Base-by-base conservation (phyloP, 2,888 invertebrate species). In the Caradrina clavipalpis region DNA sequence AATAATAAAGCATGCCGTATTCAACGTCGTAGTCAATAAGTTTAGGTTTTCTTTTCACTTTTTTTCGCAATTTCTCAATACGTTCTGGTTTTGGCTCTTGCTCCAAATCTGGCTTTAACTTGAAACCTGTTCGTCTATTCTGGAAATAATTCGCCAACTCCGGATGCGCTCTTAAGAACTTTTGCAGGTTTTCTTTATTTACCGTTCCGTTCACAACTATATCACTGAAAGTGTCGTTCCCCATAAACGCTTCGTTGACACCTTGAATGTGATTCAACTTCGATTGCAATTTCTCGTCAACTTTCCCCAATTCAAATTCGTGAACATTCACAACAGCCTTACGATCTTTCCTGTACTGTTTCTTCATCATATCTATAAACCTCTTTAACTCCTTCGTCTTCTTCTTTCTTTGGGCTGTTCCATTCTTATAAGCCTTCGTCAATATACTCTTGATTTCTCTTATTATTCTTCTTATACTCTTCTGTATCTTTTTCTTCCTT, bases 371-470 rank as follows among this genome's bases (percentile, higher is more conserved):
- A 58, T 90, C 89, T 22, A 95, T 86, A 53, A 92, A 95, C 51
- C 86, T 92, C 83, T 95, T 94, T 49, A 95, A 73, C 53, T 92
- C 87, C 31, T 87, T 93, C 0, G 95, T 94, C 82, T 91, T 94
- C 65, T 63, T 91, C 81, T 91, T 92, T 8, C 91, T 87, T 1
- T 83, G 79, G 1, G 77, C 75, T 6, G 94, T 91, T 6, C 90
- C 91, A 66, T 95, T 94, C 56, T 85, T 92, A 60, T 89, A 93
- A 0, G 88, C 76, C 50, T 80, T 91, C 54, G 88, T 88, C 26
- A 95, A 67, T 57, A 95, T 90, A 69, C 86, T 92, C 35, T 76
- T 85, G 6, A 95, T 93, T 78, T 93, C 92, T 56, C 68, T 86
- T 6, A 92, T 76, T 4, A 95, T 94, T 50, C 83, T 91, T 11